Conservation (phyloP, 2,113 vertebrate genomes). For the Clarias magur region DNA sequence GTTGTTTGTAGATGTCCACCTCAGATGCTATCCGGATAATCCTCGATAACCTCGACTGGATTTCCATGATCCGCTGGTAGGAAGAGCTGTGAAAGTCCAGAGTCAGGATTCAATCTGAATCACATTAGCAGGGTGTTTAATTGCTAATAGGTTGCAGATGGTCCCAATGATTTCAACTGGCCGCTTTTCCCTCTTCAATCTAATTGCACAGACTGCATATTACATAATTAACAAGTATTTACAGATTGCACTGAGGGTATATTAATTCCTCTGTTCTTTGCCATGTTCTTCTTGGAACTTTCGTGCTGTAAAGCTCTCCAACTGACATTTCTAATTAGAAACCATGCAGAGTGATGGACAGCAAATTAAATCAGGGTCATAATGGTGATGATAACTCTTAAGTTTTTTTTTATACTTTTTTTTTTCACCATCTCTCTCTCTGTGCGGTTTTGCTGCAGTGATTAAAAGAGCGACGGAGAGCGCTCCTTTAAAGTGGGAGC, state of each 20-base stretch:
- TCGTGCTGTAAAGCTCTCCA: conserved; percentile 4
- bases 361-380: neutral
- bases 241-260: conserved; percentile 30
- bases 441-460: neutral
- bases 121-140: conserved; percentile 43
- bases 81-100: conserved; percentile 38
- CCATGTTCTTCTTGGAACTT: neutral
- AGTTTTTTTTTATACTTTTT: neutral
- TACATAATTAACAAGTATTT: conserved; percentile 46
- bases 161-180: conserved; percentile 32
- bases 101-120: conserved; percentile 47
- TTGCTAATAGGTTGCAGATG: conserved; percentile 43
- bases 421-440: neutral
- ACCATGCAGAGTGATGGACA: conserved; percentile 17
- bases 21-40: conserved; percentile 43
- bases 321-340: conserved; percentile 15
- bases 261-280: conserved; percentile 22
- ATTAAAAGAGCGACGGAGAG: conserved; percentile 1
- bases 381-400: neutral
- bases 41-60: conserved; percentile 26
- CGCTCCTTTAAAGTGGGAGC: neutral
- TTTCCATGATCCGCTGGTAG: conserved; percentile 40
- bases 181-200: conserved; percentile 22
- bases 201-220: conserved; percentile 41
- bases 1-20: conserved; percentile 8